Percentiles rank a stretch among this genome's conserved stretches.
Evolutionary conservation across 1,140 invertebrate species (phyloP).

Genomic region (Drosophila takahashii): DNA sequence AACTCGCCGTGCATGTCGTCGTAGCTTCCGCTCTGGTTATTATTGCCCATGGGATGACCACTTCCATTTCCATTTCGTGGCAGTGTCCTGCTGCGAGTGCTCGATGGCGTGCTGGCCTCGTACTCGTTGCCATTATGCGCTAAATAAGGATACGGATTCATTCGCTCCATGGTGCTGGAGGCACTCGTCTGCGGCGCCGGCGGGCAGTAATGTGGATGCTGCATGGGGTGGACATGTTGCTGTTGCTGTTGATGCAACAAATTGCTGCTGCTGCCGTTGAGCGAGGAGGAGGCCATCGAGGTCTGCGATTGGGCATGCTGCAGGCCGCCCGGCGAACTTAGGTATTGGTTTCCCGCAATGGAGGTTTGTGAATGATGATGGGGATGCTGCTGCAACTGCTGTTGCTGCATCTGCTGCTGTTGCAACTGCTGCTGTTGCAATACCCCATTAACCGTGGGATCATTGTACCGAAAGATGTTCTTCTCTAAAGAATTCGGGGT

Average conservation of each 20-base stretch:
- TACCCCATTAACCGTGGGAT: constrained; percentile 87
- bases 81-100: constrained; percentile 63
- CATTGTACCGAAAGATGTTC: constrained; percentile 89
- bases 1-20: constrained; percentile 77
- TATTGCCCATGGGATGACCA: constrained; percentile 47
- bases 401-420: constrained; percentile 44
- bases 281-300: constrained; percentile 85
- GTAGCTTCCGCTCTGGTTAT: constrained; percentile 75
- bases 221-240: constrained; percentile 46
- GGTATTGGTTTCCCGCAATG: constrained; percentile 55
- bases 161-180: constrained; percentile 78
- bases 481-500: constrained; percentile 85
- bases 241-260: constrained; percentile 48
- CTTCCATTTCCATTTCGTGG: constrained; percentile 79
- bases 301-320: constrained; percentile 86
- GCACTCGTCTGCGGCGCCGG: constrained; percentile 79
- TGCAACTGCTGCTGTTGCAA: constrained; percentile 54
- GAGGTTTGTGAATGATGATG: constrained; percentile 68
- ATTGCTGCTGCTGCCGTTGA: constrained; percentile 82
- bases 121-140: constrained; percentile 64
- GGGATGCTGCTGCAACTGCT: constrained; percentile 35
- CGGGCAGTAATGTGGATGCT: constrained; percentile 64
- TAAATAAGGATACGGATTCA: constrained; percentile 49
- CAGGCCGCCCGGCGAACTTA: constrained; percentile 32
- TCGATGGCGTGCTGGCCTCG: constrained; percentile 54